Conservation (phyloP, 2,113 vertebrate genomes). For the Elgaria multicarinata region DNA sequence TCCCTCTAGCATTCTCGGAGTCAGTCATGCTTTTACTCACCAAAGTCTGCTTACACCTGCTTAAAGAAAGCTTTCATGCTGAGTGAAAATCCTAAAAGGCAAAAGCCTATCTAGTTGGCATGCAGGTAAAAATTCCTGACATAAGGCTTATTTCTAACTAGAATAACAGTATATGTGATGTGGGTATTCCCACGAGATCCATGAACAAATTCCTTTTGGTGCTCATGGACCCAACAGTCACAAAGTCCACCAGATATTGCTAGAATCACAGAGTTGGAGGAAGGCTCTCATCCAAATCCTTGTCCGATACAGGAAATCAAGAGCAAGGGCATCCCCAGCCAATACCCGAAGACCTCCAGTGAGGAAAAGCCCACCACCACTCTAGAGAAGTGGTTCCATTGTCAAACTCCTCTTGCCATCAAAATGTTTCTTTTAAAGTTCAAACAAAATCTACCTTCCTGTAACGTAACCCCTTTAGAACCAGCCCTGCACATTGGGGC, state of each 20-base stretch:
- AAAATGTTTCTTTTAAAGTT: background rate
- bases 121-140: background rate
- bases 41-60: background rate
- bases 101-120: background rate
- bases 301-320: background rate
- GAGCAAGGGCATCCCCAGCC: background rate
- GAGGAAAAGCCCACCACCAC: background rate
- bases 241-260: background rate
- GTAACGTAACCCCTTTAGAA: background rate
- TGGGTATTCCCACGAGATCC: background rate
- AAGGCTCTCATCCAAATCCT: background rate
- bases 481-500: background rate
- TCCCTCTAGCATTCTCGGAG: background rate
- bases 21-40: background rate
- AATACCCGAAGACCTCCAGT: background rate
- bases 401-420: background rate
- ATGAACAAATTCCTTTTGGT: background rate
- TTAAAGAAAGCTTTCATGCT: slow-evolving; percentile 7
- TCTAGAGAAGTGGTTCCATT: background rate
- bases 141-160: background rate
- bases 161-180: background rate
- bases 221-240: background rate
- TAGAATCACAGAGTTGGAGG: background rate
- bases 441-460: background rate
- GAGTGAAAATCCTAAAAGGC: background rate